These are phyloP conservation scores for Cossypha heuglini DNA, from an alignment of 2,797 vertebrate genomes.

Conservation along the genomic window DNA sequence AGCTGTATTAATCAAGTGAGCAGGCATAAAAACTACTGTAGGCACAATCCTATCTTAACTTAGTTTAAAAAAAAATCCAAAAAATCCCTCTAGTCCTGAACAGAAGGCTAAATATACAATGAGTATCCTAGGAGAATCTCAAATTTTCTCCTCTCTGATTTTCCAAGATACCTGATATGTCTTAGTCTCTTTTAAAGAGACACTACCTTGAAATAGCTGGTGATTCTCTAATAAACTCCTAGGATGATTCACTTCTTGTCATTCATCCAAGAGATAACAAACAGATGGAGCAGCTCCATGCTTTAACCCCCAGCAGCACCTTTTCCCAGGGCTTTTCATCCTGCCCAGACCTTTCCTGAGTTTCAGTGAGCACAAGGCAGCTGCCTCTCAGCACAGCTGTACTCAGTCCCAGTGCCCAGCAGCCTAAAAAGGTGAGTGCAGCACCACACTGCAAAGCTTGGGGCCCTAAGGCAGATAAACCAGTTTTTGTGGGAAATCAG, in stretches of 20 bases:
- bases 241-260: neutral
- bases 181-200: neutral
- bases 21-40: neutral
- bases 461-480: neutral
- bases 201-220: neutral
- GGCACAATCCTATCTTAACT: neutral
- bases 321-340: neutral
- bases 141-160: neutral
- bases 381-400: neutral
- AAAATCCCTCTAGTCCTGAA: neutral
- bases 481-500: neutral
- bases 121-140: neutral
- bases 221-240: neutral
- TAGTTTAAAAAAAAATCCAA: too few relatives aligned
- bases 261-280: neutral
- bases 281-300: neutral
- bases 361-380: neutral
- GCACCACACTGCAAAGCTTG: neutral
- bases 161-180: neutral
- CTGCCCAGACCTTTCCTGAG: neutral
- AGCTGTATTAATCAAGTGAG: neutral
- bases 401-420: neutral
- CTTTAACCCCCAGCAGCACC: neutral
- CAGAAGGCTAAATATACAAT: neutral
- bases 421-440: neutral